Percentiles rank a stretch among this genome's conserved stretches.
These are phyloP conservation scores for Melanotaenia trifasciata DNA, from an alignment of 2,797 vertebrate species.

Conservation along the genomic window DNA sequence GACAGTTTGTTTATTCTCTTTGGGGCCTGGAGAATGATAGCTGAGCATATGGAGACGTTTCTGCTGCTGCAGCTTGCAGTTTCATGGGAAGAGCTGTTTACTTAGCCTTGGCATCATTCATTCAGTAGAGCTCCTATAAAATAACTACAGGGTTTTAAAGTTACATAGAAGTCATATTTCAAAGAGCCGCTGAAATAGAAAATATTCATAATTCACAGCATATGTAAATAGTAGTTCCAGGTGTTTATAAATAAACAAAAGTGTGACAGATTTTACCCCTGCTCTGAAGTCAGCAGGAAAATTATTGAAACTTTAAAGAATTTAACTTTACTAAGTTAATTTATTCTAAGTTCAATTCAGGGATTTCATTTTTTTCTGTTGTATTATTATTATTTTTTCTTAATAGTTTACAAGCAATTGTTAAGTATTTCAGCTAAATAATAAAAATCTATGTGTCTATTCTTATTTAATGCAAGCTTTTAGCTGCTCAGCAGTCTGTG, in stretches of 20 bases:
- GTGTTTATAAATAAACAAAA: constrained; percentile 9
- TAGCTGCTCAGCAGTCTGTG: background rate
- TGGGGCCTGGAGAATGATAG: constrained; percentile 41
- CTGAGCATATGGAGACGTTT: constrained; percentile 14
- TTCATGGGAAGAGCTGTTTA: constrained; percentile 49
- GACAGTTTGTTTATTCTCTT: constrained; percentile 61
- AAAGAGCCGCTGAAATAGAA: constrained; percentile 1
- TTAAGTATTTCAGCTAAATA: background rate
- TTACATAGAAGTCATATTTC: constrained; percentile 9
- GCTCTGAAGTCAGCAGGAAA: background rate
- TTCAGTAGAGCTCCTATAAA: constrained; percentile 7
- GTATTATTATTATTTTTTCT: background rate
- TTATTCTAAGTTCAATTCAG: background rate
- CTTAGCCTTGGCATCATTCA: constrained; percentile 26
- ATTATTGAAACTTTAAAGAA: background rate
- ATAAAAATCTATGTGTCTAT: background rate
- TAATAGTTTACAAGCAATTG: too few species aligned
- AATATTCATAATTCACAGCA: background rate
- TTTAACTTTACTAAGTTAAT: background rate
- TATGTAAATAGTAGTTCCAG: background rate
- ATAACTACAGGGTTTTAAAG: constrained; percentile 10
- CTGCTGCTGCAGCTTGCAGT: constrained; percentile 15
- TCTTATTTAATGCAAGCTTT: background rate
- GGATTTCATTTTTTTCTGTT: background rate
- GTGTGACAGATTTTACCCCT: background rate